phyloP scores from a whole-genome alignment of 2,797 vertebrate genomes.

The Rallus crepitans region DNA sequence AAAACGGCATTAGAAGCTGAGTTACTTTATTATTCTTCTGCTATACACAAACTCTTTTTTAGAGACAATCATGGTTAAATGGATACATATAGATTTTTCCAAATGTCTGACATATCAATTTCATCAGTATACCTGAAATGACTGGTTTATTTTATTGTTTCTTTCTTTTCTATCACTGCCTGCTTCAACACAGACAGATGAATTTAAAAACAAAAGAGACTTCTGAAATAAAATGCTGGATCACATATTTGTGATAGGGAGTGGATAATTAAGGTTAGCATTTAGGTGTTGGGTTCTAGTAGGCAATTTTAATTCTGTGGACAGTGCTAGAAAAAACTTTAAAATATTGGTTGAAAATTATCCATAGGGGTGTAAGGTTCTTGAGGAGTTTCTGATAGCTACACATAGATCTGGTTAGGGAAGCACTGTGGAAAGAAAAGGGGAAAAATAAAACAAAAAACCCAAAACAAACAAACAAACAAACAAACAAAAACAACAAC shows the following conservation, averaged over 20 bases:
- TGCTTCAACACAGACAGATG: not conserved
- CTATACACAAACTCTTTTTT: not conserved
- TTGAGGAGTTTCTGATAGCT: not conserved
- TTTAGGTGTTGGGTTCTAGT: not conserved
- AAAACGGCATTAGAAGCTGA: not conserved
- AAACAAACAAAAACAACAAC: too few species aligned
- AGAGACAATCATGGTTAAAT: not conserved
- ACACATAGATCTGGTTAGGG: not conserved
- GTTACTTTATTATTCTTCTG: not conserved
- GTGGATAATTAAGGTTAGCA: not conserved
- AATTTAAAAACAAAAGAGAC: not conserved
- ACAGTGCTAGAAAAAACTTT: not conserved
- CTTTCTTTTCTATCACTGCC: not conserved
- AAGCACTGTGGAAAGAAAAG: not conserved
- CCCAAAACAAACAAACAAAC: too few species aligned
- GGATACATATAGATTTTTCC: not conserved
- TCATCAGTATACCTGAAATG: not conserved
- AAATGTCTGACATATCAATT: not conserved
- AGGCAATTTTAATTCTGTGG: not conserved
- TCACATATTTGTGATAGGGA: not conserved
- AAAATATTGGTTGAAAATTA: not conserved
- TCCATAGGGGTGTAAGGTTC: not conserved
- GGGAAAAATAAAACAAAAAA: too few species aligned
- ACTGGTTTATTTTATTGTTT: not conserved
- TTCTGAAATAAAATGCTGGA: not conserved